A percentile compares a stretch with the other conserved stretches of the same genome.
These are phyloP conservation scores for Solenopsis fugax DNA, from an alignment of 1,140 invertebrate genomes.

Conservation along the genomic window DNA sequence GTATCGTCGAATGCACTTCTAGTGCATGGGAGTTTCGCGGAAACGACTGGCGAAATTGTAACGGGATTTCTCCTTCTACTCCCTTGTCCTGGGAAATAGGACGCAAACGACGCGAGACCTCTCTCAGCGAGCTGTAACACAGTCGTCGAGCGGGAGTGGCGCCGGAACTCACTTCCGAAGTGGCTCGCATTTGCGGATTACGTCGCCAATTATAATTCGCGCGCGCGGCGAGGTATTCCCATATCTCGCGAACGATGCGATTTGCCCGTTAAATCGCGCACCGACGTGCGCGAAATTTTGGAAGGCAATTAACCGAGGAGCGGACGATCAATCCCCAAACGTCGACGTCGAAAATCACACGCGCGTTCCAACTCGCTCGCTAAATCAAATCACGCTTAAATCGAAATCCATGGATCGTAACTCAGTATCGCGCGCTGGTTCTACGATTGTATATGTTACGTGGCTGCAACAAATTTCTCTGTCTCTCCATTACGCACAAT, in stretches of 20 bases:
- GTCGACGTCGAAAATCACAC: slow-evolving; percentile 29
- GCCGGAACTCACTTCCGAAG: not conserved
- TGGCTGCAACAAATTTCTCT: slow-evolving; percentile 20
- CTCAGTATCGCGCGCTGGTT: slow-evolving; percentile 16
- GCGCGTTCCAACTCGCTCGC: slow-evolving; percentile 7
- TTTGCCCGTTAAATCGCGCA: slow-evolving; percentile 1
- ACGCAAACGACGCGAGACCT: not conserved
- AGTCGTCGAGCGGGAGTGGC: not conserved
- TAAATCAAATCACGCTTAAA: slow-evolving; percentile 59
- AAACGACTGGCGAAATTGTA: slow-evolving; percentile 20
- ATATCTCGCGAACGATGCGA: not conserved
- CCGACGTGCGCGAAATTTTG: slow-evolving; percentile 4
- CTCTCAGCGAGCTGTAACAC: slow-evolving; percentile 12
- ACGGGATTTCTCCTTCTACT: not conserved
- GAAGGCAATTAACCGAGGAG: slow-evolving; percentile 40
- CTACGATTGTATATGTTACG: slow-evolving; percentile 24
- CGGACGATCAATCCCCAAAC: slow-evolving; percentile 42
- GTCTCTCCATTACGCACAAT: slow-evolving; percentile 17
- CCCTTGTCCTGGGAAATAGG: not conserved
- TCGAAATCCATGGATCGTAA: slow-evolving; percentile 54
- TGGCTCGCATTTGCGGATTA: slow-evolving; percentile 6
- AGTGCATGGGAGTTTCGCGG: not conserved
- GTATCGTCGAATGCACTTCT: slow-evolving; percentile 41
- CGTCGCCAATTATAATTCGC: slow-evolving; percentile 11
- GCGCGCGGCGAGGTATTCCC: not conserved